Base-by-base conservation (phyloP, 2,113 vertebrate species). In the Strix uralensis region DNA sequence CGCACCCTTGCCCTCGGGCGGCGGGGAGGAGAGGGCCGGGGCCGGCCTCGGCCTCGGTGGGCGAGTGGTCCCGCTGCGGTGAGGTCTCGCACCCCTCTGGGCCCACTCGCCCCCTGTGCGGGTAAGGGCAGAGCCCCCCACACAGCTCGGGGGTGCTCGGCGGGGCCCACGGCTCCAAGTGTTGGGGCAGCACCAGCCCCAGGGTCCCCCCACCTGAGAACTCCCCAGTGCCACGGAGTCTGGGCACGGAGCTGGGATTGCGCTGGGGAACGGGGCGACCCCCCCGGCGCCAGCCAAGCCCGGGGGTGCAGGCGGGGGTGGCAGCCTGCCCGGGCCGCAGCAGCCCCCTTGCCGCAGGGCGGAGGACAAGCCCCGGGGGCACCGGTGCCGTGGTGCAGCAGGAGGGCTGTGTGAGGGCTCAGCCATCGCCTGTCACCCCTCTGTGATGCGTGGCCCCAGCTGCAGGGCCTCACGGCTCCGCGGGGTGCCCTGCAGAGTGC, bases 151-250 rank as follows among this genome's bases (percentile, higher is more conserved):
- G 13, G 52, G 20, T 10, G 36, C 22, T 26, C 27, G 7, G 15
- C 4, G 34, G 8, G 49, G 1, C 18, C 19, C 36, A 5, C 8
- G 4, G 11, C 66, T 34, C 23, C 44, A 20, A 15, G 9, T 27
- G 21, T 10, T 14, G 62, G 58, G 22, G 20, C 65, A 38, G 23
- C 40, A 29, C 10, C 47, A 29, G 16, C 36, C 46, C 11, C 9
- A 3, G 34, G 11, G 11, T n/a, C 20, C 11, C 51, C 29, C 30
- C 29, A 3, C 7, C 9, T 5, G 38, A 44, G 27, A 58, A 5
- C 3, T 7, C 6, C n/a, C 23, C 10, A 10, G 42, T 7, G 4
- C 58, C 25, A 5, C 15, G 0, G 32, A 18, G 67, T 20, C 36
- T 29, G 32, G 19, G 25, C 11, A 4, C 10, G 46, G 61, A 25